Evolutionary conservation across 2,888 invertebrate species (phyloP), one percentile per base, ranked within the genome.

Genomic region (Ectemnius continuus): DNA sequence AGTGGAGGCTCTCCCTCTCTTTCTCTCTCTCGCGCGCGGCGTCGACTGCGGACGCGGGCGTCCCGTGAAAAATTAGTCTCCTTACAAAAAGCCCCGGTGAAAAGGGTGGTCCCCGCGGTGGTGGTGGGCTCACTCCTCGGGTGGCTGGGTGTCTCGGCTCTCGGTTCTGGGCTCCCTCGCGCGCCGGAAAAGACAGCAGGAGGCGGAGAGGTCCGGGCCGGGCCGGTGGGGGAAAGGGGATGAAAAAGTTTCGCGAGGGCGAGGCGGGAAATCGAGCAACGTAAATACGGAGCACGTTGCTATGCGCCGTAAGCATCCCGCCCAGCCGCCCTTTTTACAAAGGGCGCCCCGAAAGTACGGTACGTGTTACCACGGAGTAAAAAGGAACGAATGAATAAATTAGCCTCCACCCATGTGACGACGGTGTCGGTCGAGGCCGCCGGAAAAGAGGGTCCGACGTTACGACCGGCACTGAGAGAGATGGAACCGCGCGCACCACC

Each of bases 381-480:
- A 89, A 88, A 88, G 89, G 87, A 88, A 85, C 88, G 88, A 89
- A 89, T 89, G 89, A 89, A 89, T 89, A 89, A 89, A 89, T 89
- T 89, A 89, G 89, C 86, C 85, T 76, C 79, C 76, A 81, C 81
- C 82, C 80, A 67, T 74, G 81, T 70, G 80, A 73, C 81, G 82
- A 70, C 75, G 75, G 73, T 68, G 82, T 67, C 73, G 76, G 73
- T 58, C 69, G 70, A 61, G 73, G 67, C 58, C 65, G 59, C 14
- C 47, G 48, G 14, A 58, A 47, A 52, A 36, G 64, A 62, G 58
- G 60, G 61, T 61, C 60, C 52, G 5, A 14, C 60, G 73, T 62
- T 61, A 65, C 66, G 58, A 66, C 28, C 52, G 62, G 69, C 62
- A 65, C 64, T 6, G 59, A 58, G 59, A 28, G 28, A 16, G 59